Base-by-base conservation (phyloP, 2,888 invertebrate genomes). In the Hypomecis atomaria region DNA sequence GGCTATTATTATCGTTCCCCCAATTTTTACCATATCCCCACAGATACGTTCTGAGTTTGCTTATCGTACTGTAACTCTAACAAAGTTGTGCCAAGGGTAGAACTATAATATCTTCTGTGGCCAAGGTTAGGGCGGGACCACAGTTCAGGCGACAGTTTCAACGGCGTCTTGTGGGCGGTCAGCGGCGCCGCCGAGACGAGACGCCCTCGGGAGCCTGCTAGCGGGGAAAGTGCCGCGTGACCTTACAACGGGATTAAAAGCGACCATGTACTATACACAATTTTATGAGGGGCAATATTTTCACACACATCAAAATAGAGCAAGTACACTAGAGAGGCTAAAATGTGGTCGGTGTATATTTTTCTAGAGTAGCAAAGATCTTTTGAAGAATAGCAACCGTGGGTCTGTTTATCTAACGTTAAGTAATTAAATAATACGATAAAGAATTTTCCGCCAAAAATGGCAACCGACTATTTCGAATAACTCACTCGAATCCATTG, bases 121-220 rank as follows among this genome's bases (percentile, higher is more conserved):
- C 43, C 55, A 56, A 62, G 56, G 45, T 49, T 52, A 62, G 56
- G 40, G 52, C 42, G 34, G 54, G 47, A 40, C 13, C 50, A 40
- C 40, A 54, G 54, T 36, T 54, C 34, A 36, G 8, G 43, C 11
- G 9, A 7, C 36, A 54, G 37, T 49, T 42, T 38, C 42, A 43
- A 10, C 33, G 63, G 59, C 63, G 63, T 55, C 63, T 59, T 55
- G 36, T 43, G 50, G 63, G 63, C 63, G 63, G 59, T n/a, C 50
- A 9, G 3, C 37, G 63, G 63, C 63, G 63, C 59, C 63, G 8
- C 11, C 44, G 33, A 4, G 63, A 37, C 63, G 63, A 64, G 59
- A 54, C 63, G 42, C 59, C 55, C 54, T 40, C 62, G 50, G 55
- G 55, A 57, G 57, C 57, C 43, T 23, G 49, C 52, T n/a, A 23